Evolutionary conservation across 2,113 vertebrate genomes (phyloP), one percentile per base, ranked within the genome.

Genomic region (Uria aalge): DNA sequence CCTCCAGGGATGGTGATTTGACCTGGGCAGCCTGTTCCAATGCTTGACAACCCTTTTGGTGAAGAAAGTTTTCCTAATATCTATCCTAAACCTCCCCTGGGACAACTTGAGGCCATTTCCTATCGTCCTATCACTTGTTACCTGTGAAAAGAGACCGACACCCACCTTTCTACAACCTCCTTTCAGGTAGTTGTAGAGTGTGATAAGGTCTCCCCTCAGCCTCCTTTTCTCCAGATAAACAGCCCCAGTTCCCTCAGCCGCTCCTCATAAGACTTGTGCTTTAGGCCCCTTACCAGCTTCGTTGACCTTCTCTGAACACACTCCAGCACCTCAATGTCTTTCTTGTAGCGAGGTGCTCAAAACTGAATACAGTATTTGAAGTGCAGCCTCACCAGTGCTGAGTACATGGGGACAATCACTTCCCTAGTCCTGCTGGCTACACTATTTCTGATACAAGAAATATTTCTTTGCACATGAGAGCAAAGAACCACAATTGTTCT

Each of bases 151-250:
- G 21, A 71, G 17, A 41, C 24, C 2, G 3, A 18, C 17, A 22
- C 14, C 2, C 40, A 16, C 6, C 32, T 50, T 4, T 4, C 22
- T 86, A 43, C n/a, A 43, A 0, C 5, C 21, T 71, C 8, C 27
- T 62, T 48, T 43, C 20, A 66, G 4, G 13, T 5, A 36, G 21
- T 5, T 45, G 5, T 22, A 47, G 20, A 47, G 45, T 32, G 8
- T 0, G 0, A 29, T 50, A n/a, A 74, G 8, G 8, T 57, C 16
- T 80, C 19, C 18, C 48, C 24, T n/a, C 4, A 43, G 38, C 8
- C 17, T 68, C 15, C 21, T 68, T 12, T 57, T 15, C 52, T 38
- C 6, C 26, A 67, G 26, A 15, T 67, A 18, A 67, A 36, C 12
- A 47, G 32, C 2, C 24, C 18, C 11, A 13, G 17, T 17, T 83